These are phyloP conservation scores for Hypotaenidia okinawae DNA, from an alignment of 2,797 vertebrate species.

Conservation along the genomic window DNA sequence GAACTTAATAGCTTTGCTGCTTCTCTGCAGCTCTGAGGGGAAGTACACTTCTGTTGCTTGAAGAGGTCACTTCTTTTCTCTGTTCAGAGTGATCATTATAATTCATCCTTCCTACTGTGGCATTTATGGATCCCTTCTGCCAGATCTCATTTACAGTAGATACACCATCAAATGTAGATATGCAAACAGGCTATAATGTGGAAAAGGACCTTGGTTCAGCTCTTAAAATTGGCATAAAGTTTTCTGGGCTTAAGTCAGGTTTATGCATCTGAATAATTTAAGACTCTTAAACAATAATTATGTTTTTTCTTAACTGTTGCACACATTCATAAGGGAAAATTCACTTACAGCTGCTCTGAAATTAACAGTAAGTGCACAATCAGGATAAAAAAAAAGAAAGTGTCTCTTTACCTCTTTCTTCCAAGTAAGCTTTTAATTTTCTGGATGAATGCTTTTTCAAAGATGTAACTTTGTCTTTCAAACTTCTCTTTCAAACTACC, in stretches of 20 bases:
- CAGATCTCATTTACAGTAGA: background rate
- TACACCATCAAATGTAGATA: background rate
- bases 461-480: background rate
- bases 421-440: background rate
- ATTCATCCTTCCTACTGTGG: background rate
- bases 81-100: background rate
- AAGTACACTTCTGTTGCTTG: background rate
- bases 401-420: background rate
- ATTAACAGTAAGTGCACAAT: background rate
- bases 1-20: background rate
- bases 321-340: background rate
- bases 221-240: background rate
- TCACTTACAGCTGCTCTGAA: background rate
- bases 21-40: background rate
- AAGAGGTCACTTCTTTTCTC: background rate
- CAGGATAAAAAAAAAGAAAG: background rate
- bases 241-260: background rate
- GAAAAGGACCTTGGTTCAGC: background rate
- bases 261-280: background rate
- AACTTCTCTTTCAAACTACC: background rate
- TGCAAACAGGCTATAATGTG: background rate
- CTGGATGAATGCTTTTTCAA: background rate
- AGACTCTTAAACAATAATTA: background rate
- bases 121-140: background rate
- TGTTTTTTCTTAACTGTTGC: background rate